Evolutionary conservation across 2,797 vertebrate species (phyloP).

Genomic region (Pipistrellus pygmaeus): DNA sequence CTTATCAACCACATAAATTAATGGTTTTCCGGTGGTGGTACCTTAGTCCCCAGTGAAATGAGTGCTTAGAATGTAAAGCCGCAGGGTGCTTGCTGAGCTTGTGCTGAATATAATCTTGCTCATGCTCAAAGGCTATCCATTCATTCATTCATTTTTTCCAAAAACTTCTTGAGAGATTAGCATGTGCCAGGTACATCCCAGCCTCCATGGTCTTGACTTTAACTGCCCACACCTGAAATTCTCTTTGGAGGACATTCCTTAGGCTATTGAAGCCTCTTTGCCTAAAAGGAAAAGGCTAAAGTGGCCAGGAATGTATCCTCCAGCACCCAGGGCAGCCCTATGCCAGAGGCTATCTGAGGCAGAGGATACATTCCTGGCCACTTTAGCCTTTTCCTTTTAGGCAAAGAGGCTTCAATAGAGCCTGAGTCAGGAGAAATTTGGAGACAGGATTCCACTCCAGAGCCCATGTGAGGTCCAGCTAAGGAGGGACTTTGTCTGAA

Average conservation of each 20-base stretch:
- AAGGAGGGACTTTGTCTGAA: background rate
- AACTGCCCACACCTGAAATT: background rate
- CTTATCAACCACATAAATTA: background rate
- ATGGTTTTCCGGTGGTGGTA: slow-evolving; percentile 3
- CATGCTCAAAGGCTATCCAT: fast-evolving
- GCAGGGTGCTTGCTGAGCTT: background rate
- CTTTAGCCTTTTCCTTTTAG: too few species aligned
- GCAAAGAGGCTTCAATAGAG: background rate
- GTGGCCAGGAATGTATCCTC: fast-evolving
- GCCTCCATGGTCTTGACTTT: fast-evolving
- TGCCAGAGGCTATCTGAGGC: background rate
- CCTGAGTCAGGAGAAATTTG: background rate
- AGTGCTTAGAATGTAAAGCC: background rate
- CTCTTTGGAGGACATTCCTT: too few species aligned
- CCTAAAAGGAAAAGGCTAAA: too few species aligned
- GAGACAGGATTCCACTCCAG: fast-evolving
- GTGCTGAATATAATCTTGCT: background rate
- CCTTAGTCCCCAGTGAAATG: background rate
- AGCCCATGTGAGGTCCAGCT: fast-evolving
- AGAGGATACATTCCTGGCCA: too few species aligned
- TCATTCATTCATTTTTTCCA: fast-evolving
- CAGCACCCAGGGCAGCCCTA: background rate
- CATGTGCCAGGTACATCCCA: fast-evolving
- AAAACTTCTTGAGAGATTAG: background rate
- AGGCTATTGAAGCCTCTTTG: background rate